These are phyloP conservation scores for Trichoplusia ni DNA, from an alignment of 1,140 invertebrate species.

Conservation along the genomic window DNA sequence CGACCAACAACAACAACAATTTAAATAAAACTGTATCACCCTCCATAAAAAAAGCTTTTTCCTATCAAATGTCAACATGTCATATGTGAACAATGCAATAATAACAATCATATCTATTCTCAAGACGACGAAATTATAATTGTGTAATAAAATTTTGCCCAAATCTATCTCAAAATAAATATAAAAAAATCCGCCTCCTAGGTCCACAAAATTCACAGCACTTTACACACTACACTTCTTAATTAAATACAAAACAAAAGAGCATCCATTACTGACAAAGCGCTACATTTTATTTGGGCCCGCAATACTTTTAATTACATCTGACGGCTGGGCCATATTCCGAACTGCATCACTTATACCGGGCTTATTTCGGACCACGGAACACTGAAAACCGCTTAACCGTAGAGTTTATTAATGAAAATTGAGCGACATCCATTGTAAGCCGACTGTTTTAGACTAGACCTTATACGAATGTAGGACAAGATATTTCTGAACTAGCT, in stretches of 20 bases:
- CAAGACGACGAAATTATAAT: no score
- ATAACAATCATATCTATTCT: no score
- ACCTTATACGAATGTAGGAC: constrained; percentile 69
- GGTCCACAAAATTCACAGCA: no score
- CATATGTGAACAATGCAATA: no score
- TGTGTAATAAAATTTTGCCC: no score
- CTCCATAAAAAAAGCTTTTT: no score
- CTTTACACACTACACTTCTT: no score
- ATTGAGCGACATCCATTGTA: constrained; percentile 74
- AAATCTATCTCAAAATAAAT: no score
- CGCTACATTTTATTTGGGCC: neutral
- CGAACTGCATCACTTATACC: constrained; percentile 47
- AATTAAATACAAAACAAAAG: neutral
- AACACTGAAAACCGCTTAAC: constrained; percentile 79
- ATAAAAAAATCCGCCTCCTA: no score
- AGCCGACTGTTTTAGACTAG: constrained; percentile 62
- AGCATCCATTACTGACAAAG: neutral
- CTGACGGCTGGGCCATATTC: constrained; percentile 42
- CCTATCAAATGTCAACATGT: no score
- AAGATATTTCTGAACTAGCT: constrained; percentile 63
- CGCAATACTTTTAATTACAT: constrained; percentile 32
- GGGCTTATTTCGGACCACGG: constrained; percentile 56
- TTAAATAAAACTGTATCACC: no score
- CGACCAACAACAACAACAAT: no score
- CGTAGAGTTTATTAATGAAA: constrained; percentile 76